Base-by-base conservation (phyloP, 2,797 vertebrate species). In the Phrynocephalus forsythii region DNA sequence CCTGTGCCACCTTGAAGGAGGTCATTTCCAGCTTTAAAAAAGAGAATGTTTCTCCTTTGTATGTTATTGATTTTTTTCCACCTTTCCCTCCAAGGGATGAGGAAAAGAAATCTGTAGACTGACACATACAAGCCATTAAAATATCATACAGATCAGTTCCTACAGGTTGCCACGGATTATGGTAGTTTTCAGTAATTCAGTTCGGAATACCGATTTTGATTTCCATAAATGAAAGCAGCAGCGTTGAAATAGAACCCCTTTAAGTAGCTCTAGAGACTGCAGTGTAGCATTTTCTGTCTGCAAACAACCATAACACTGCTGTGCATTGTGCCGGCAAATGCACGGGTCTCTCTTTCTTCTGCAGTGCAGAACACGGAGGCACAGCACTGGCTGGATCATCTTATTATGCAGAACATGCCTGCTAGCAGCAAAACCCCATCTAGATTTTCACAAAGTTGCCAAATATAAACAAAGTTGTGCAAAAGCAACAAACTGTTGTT, bases 181-280 rank as follows among this genome's bases (percentile, higher is more conserved):
- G 90, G 88, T 87, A 90, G 81, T 88, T 96, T 93, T 92, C 88
- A 90, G 79, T 94, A 95, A 96, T 93, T 94, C 89, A 82, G 66
- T 93, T 79, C 92, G 94, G 91, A 95, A 82, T 90, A 90, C 88
- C 91, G 92, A 91, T 95, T 88, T 96, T 94, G 92, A 93, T 93
- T 92, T 95, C 91, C 80, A 81, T 90, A 94, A 91, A 91, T 88
- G 88, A 84, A 89, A 91, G 91, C 87, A 86, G 84, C 73, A 84
- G 83, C 90, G 79, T 73, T 76, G 73, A 92, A 92, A 85, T 0
- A 13, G 93, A 94, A 91, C 78, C 84, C 44, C 88, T 91, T 92
- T 90, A 89, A 92, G 76, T 85, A 91, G 87, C 77, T 89, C 71
- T 11, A 30, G 87, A 89, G 83, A 85, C 75, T 91, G 71, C 75